Conservation (phyloP, 2,888 invertebrate species). For the Lasioglossum villosulum region DNA sequence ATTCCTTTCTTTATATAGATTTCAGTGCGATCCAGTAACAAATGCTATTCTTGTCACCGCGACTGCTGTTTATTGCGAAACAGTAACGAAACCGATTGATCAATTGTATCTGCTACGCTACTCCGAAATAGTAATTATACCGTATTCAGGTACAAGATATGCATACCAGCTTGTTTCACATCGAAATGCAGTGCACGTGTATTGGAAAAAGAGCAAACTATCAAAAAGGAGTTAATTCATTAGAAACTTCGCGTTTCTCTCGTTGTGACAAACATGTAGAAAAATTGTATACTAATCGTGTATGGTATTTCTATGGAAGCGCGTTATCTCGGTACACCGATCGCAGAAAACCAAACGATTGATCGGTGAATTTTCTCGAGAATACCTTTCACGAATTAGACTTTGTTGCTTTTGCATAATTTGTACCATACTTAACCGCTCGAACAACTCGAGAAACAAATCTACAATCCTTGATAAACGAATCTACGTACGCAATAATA, state of each 20-base stretch:
- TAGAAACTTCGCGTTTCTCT: conserved; percentile 1
- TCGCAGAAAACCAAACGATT: not conserved
- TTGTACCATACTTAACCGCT: conserved; percentile 49
- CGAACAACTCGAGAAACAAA: conserved; percentile 14
- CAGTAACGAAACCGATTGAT: conserved; percentile 19
- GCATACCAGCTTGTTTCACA: conserved; percentile 34
- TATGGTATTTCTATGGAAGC: conserved; percentile 43
- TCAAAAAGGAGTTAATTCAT: not conserved
- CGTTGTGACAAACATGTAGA: conserved; percentile 16
- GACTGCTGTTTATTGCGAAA: not conserved
- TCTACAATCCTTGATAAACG: conserved; percentile 14
- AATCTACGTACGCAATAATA: conserved; percentile 20
- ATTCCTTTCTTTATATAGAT: conserved; percentile 26
- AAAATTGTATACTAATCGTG: conserved; percentile 13
- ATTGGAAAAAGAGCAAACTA: not conserved
- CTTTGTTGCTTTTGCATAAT: conserved; percentile 45
- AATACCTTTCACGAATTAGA: not conserved
- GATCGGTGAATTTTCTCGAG: not conserved
- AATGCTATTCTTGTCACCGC: conserved; percentile 23
- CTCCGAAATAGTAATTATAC: conserved; percentile 29
- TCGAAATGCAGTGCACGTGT: conserved; percentile 7
- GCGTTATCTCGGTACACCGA: conserved; percentile 30
- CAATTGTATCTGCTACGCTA: conserved; percentile 16
- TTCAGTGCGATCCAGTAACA: conserved; percentile 35
- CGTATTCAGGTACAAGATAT: conserved; percentile 63